Conservation (phyloP, 2,888 invertebrate species). For the Mellilla xanthometata region DNA sequence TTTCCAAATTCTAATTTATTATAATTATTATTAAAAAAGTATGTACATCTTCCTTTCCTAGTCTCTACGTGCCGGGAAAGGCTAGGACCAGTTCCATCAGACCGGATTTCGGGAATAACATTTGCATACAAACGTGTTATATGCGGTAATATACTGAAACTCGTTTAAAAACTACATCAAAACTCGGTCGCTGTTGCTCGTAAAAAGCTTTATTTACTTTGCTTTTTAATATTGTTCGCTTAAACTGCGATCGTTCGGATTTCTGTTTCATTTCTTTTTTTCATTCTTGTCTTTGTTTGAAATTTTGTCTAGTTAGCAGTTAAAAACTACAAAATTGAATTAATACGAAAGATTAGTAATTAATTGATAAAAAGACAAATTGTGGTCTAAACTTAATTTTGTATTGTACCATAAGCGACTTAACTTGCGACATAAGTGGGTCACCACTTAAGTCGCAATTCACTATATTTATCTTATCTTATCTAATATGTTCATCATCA, state of each 20-base stretch:
- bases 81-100: constrained; percentile 67
- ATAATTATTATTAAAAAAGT: no score
- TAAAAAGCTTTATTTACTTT: constrained; percentile 35
- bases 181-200: constrained; percentile 19
- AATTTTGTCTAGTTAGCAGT: neutral
- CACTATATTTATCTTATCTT: no score
- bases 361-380: no score
- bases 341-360: no score
- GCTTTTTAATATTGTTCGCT: constrained; percentile 18
- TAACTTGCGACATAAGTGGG: no score
- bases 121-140: constrained; percentile 76
- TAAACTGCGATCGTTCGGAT: neutral
- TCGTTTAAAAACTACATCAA: constrained; percentile 54
- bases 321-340: no score
- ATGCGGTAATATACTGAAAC: constrained; percentile 59
- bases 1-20: no score
- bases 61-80: constrained; percentile 22
- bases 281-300: neutral
- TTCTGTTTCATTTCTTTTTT: neutral
- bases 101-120: constrained; percentile 69
- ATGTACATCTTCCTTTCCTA: no score
- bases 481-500: no score
- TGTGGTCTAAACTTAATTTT: no score
- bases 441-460: no score
- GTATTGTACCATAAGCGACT: no score